Conservation (phyloP, 2,797 vertebrate genomes). For the Bradypodion ventrale region DNA sequence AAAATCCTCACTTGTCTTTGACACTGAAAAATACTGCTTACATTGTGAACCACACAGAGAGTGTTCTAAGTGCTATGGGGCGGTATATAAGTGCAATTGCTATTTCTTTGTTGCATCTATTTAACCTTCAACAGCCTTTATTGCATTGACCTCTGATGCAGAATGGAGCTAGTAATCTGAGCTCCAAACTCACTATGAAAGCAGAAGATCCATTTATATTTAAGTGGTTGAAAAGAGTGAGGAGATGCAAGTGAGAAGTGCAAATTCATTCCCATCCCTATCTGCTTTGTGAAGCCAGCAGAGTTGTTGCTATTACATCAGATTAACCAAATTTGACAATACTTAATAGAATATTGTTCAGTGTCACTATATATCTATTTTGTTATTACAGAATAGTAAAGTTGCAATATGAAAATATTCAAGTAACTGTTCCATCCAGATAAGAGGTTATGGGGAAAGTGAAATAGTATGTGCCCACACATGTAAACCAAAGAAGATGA, state of each 20-base stretch:
- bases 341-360: not conserved
- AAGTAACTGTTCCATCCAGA: not conserved
- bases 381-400: not conserved
- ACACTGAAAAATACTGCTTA: too few relatives aligned
- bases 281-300: not conserved
- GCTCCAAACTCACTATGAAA: not conserved
- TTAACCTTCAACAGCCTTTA: not conserved
- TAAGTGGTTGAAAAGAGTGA: not conserved
- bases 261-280: not conserved
- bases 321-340: not conserved
- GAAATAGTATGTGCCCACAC: too few relatives aligned
- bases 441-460: not conserved
- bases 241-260: not conserved
- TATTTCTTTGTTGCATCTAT: not conserved
- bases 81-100: too few relatives aligned
- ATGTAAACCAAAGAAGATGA: too few relatives aligned
- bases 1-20: not conserved
- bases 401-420: slow-evolving; percentile 8
- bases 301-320: not conserved
- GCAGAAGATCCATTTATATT: not conserved
- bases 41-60: too few relatives aligned
- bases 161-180: not conserved
- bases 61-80: too few relatives aligned
- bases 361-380: not conserved
- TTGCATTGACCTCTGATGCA: not conserved